phyloP scores from a whole-genome alignment of 2,113 vertebrate species.

The Odobenus rosmarus region DNA sequence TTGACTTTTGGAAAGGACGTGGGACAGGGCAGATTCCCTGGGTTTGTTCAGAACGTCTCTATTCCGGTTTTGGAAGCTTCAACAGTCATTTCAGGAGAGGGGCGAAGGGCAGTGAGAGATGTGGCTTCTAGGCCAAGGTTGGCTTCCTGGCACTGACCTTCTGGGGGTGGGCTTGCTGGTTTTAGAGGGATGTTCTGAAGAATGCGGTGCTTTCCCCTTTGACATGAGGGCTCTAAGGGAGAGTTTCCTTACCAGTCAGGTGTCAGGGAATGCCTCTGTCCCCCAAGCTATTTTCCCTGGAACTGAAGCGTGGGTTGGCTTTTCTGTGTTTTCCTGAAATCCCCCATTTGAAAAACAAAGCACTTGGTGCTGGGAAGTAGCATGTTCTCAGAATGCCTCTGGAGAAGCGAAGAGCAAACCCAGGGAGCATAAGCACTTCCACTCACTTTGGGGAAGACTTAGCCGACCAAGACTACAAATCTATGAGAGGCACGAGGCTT shows the following conservation, averaged over 20 bases:
- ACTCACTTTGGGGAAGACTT: background rate
- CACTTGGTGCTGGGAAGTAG: background rate
- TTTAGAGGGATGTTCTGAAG: background rate
- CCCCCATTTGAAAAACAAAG: background rate
- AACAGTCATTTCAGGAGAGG: rapidly evolving
- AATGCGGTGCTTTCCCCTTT: background rate
- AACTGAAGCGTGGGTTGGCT: background rate
- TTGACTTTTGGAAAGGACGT: background rate
- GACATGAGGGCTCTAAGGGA: background rate
- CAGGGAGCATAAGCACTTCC: background rate
- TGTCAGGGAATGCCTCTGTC: background rate
- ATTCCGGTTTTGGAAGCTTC: background rate
- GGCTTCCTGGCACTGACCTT: background rate
- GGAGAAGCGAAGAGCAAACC: background rate
- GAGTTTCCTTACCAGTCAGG: background rate
- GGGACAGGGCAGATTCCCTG: background rate
- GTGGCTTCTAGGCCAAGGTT: background rate
- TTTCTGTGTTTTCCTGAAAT: background rate
- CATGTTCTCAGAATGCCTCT: background rate
- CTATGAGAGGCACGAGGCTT: background rate
- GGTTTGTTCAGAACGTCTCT: background rate
- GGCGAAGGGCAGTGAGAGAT: background rate
- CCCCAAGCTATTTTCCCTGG: background rate
- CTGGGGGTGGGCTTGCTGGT: background rate
- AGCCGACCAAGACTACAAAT: background rate